Evolutionary conservation across 2,888 invertebrate species (phyloP), one percentile per base, ranked within the genome.

Genomic region (Hydriomena furcata): DNA sequence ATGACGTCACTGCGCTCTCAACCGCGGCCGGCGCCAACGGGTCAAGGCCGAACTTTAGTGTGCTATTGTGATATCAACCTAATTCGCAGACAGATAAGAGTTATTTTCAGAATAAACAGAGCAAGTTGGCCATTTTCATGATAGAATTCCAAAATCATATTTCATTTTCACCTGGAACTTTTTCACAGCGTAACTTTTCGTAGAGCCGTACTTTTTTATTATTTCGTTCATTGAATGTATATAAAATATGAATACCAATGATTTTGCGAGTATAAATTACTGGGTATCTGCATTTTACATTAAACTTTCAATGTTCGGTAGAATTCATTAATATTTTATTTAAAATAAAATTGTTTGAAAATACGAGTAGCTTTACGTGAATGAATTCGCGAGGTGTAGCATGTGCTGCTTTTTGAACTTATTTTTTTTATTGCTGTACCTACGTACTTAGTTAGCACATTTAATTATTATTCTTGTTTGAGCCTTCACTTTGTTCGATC

Each of bases 1-100:
- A 51, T 73, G 71, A 73, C 71, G 73, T 71, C 71, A 73, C 62
- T 52, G 51, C 63, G 64, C 64, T 37, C 24, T 24, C 49, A 34
- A 51, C 53, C 53, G 44, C 35, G 21, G 35, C n/a, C n/a, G n/a
- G n/a, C n/a, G n/a, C n/a, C n/a, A n/a, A n/a, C 61, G 50, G 71
- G 71, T 73, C 73, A 73, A 71, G 71, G 73, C 23, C 67, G 55
- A 46, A 43, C 43, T 40, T 17, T 31, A 24, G 10, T 11, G 23
- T 37, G 23, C 5, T 21, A 36, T 42, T 38, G 35, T 28, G 47
- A 43, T 34, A 34, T 30, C 37, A 43, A 37, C 52, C 52, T 38
- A 37, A 38, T 10, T 1, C 2, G 1, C 0, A 21, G 34, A 12
- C 5, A 1, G 3, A 11, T 43, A 43, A 13, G 47, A 38, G 25